Base-by-base conservation (phyloP, 2,888 invertebrate genomes). In the Eilema sororculum region DNA sequence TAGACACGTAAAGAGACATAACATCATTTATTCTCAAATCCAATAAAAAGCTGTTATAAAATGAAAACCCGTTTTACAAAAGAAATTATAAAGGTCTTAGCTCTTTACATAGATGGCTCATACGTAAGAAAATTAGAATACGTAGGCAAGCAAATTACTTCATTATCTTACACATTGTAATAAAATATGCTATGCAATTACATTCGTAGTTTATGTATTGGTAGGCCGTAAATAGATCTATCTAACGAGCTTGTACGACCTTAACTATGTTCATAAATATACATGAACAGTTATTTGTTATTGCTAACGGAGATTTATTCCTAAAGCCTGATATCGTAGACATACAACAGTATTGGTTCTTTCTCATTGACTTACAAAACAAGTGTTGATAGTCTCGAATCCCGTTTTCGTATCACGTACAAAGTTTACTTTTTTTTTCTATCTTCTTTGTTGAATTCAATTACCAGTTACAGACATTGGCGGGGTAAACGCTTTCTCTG, bases 381-480 rank as follows among this genome's bases (percentile, higher is more conserved):
- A 89, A 89, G 87, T 86, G 87, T 88, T 90, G 90, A 89, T 90
- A 87, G 88, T 82, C 72, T 69, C 73, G 74, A 84, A 88, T 91
- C 85, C 85, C 74, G 89, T 87, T 91, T 92, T 90, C 93, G 77
- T 74, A 87, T 92, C 93, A 94, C 94, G 93, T 93, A 88, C 85
- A 69, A 81, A 89, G 86, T 92, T 93, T 90, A 92, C 90, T 92
- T 91, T 92, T 41, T 92, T 41, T 90, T 92, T 90, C 92, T 90
- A 92, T 93, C 91, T 91, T 90, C 91, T 89, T 90, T 88, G 89
- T 90, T 84, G 90, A 90, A 92, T 93, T 93, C 91, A 91, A 93
- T 92, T 92, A 91, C 90, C 87, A 86, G 87, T 85, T 87, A 88
- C 87, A 87, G 86, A 79, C 87, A 85, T 89, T 87, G 86, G 85